Conservation (phyloP, 2,797 vertebrate genomes). For the Craterocephalus amniculus region DNA sequence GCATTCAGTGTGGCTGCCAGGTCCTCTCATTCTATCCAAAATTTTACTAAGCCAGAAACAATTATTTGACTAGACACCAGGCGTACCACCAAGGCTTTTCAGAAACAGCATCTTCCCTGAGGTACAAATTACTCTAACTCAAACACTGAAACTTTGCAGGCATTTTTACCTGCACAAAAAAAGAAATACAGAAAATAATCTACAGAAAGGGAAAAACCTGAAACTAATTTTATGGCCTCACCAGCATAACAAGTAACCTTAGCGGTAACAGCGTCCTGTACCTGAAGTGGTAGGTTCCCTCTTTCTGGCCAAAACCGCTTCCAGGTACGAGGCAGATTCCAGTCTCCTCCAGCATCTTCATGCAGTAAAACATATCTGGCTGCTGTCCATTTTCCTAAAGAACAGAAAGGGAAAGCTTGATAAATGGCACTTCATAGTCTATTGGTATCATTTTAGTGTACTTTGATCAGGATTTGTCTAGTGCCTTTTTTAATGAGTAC, state of each 20-base stretch:
- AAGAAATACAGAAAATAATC: neutral
- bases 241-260: neutral
- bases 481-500: neutral
- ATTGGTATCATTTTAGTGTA: neutral
- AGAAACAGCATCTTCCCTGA: neutral
- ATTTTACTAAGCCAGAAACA: neutral
- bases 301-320: constrained; percentile 91
- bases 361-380: constrained; percentile 94
- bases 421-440: neutral
- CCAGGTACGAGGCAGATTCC: constrained; percentile 95
- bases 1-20: neutral
- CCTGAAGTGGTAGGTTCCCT: constrained; percentile 94
- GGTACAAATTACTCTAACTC: neutral
- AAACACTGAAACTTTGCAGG: neutral
- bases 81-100: neutral
- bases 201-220: neutral
- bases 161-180: neutral
- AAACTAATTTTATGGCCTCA: too few species aligned
- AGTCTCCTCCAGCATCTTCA: constrained; percentile 90
- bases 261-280: constrained; percentile 40
- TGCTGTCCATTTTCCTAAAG: constrained; percentile 83
- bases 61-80: neutral
- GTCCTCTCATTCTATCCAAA: neutral
- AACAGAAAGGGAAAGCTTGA: neutral
- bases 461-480: neutral